Evolutionary conservation across 30 jellyfish, hydroid and myxozoan genomes (phyloP).

Genomic region (Turritopsis dohrnii): DNA sequence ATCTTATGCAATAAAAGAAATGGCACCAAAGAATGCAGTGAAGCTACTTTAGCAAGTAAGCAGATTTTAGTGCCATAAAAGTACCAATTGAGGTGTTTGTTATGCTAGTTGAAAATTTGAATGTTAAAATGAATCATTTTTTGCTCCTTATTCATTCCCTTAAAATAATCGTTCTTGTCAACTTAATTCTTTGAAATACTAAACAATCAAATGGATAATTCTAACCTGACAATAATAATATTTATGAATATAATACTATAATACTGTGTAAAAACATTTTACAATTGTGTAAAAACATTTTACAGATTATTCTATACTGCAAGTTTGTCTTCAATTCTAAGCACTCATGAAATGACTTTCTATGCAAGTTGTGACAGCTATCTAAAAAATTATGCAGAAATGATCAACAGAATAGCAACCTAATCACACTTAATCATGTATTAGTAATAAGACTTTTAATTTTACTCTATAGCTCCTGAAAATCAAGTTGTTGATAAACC

Average conservation of each 20-base stretch:
- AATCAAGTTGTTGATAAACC: not conserved
- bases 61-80: not conserved
- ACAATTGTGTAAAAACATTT: no score
- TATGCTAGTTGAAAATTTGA: not conserved
- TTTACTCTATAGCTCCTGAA: not conserved
- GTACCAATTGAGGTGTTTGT: not conserved
- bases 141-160: not conserved
- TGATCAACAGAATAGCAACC: not conserved
- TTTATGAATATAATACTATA: not conserved
- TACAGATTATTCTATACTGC: not conserved
- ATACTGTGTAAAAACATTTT: not conserved
- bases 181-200: not conserved
- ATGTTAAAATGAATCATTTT: not conserved
- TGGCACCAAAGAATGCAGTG: not conserved
- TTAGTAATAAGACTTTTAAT: not conserved
- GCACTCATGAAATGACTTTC: not conserved
- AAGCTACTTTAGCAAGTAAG: not conserved
- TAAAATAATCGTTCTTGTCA: not conserved
- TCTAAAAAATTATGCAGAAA: not conserved
- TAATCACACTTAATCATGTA: not conserved
- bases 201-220: not conserved
- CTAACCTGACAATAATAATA: not conserved
- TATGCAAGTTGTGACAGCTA: not conserved
- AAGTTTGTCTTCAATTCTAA: not conserved
- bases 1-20: not conserved